Percentiles rank a stretch among this genome's conserved stretches.
phyloP scores from a whole-genome alignment of 2,797 vertebrate species.

The Diglossa cyanea region DNA sequence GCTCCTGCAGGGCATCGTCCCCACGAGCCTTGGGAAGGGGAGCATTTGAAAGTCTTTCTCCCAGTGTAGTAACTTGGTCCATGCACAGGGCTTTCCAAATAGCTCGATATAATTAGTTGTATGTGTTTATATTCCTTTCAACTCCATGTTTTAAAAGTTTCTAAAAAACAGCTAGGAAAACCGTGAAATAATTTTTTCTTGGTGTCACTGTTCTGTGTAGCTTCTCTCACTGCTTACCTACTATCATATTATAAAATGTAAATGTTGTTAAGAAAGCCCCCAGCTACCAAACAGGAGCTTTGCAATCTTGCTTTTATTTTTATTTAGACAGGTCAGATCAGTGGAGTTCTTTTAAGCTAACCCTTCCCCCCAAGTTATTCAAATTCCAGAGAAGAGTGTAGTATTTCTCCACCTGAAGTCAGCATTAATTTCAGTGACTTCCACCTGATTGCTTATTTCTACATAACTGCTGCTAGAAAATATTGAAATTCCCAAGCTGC shows the following conservation, averaged over 20 bases:
- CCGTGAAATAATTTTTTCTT: fast-evolving
- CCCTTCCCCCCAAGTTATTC: not conserved
- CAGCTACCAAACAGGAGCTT: not conserved
- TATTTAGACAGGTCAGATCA: not conserved
- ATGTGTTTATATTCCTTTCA: not conserved
- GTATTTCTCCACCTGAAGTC: not conserved
- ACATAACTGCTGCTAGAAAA: not conserved
- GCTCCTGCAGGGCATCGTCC: fast-evolving
- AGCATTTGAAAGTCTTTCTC: not conserved
- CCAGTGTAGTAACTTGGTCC: not conserved
- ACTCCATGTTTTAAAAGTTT: fast-evolving
- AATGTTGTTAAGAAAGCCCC: fast-evolving
- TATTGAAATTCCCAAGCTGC: not conserved
- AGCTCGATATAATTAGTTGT: not conserved
- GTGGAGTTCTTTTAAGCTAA: not conserved
- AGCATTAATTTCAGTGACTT: not conserved
- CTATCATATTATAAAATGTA: not conserved
- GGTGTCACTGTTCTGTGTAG: fast-evolving
- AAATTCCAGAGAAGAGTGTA: not conserved
- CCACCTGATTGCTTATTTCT: not conserved
- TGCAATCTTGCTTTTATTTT: not conserved
- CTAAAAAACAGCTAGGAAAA: not conserved
- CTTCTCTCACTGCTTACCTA: not conserved
- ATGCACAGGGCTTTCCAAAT: not conserved
- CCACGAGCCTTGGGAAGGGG: fast-evolving